Percentiles rank a stretch among this genome's conserved stretches.
Evolutionary conservation across 2,888 invertebrate species (phyloP).

Genomic region (Scelioninae gen. 1): DNA sequence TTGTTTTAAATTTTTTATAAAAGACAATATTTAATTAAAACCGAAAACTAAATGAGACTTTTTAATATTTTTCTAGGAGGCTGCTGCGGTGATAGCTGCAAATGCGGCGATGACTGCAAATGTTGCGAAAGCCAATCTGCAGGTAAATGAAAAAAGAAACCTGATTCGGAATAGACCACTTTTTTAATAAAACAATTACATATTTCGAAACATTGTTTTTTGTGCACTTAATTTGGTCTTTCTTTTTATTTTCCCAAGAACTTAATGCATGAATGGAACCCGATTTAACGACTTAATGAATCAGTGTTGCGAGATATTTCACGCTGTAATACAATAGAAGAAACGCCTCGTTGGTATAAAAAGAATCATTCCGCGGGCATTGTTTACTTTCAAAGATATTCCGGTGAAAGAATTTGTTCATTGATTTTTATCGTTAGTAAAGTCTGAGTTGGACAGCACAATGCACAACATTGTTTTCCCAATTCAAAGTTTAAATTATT

Average conservation of each 20-base stretch:
- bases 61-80: constrained; percentile 75
- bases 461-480: too few species aligned
- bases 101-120: constrained; percentile 80
- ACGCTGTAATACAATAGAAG: constrained; percentile 54
- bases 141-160: constrained; percentile 57
- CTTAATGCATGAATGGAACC: constrained; percentile 39
- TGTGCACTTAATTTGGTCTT: neutral
- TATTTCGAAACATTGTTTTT: neutral
- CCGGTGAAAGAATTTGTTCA: constrained; percentile 45
- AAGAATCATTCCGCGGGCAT: constrained; percentile 29
- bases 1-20: too few species aligned
- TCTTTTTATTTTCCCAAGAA: constrained; percentile 17
- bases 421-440: constrained; percentile 27
- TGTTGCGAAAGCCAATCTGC: constrained; percentile 77
- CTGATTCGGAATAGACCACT: neutral
- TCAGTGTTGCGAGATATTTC: constrained; percentile 43
- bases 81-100: constrained; percentile 78
- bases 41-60: constrained; percentile 10
- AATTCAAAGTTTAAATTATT: too few species aligned
- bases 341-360: constrained; percentile 32
- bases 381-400: constrained; percentile 41
- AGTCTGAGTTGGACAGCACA: too few species aligned
- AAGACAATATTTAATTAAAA: neutral
- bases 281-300: constrained; percentile 34
- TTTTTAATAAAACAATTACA: neutral